Base-by-base conservation (phyloP, 1,140 invertebrate genomes). In the Phortica variegata region DNA sequence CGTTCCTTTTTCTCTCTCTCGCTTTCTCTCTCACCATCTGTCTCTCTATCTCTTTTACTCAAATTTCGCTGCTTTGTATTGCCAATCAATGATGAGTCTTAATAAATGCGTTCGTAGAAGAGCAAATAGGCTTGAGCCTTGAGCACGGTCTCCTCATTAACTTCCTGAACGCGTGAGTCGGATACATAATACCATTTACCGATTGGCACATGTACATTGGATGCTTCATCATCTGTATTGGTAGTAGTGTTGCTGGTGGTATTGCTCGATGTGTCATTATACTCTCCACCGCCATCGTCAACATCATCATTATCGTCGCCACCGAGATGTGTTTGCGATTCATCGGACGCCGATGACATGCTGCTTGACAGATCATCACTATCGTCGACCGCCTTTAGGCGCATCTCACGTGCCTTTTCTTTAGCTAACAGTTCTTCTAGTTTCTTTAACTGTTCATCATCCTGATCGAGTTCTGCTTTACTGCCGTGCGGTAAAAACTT, bases 131-230 rank as follows among this genome's bases (percentile, higher is more conserved):
- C 95, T 78, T 97, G 89, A 31, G 86, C 86, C 53, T 83, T 80
- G n/a, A 95, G 79, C 32, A 97, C 93, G 41, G 82, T 81, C 1
- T 84, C 82, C 77, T 95, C 90, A 31, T 83, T 82, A 5, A 92
- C 87, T 75, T 92, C 87, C 20, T 79, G 81, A 0, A 97, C 93
- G 59, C 83, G 81, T 44, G 86, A 88, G 79, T 98, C 96, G 47
- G 93, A 97, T 34, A 97, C 86, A 72, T 89, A 88, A 78, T 89
- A 98, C 96, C 96, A 98, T 62, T 84, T 85, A 7, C 90, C 90
- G 2, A 82, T 77, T 4, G 84, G 87, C n/a, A 82, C 60, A 57
- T 83, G 77, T 0, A 81, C 73, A 26, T 78, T 54, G 38, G 74
- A 71, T 6, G 73, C 52, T 17, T 73, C 55, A 18, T 66, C 59